phyloP scores from a whole-genome alignment of 2,888 invertebrate genomes.

The Apocheima hispidaria region DNA sequence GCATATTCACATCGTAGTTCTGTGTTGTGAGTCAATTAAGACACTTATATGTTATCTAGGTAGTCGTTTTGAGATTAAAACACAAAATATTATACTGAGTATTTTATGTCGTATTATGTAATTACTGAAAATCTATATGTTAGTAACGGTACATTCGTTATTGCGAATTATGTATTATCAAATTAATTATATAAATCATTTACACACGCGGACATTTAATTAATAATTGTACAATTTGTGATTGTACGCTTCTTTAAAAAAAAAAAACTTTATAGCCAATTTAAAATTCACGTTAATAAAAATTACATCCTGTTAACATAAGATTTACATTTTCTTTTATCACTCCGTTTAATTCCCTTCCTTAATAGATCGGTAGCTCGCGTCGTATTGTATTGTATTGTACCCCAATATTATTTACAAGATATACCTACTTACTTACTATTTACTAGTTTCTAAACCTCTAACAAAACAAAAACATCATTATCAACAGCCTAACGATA shows the following conservation, averaged over 20 bases:
- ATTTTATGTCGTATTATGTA: constrained; percentile 42
- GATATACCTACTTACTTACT: too few species aligned
- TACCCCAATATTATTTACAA: background rate
- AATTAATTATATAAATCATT: constrained; percentile 11
- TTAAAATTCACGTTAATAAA: constrained; percentile 30
- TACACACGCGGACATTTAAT: background rate
- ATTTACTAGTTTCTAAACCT: too few species aligned
- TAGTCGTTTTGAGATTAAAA: constrained; percentile 81
- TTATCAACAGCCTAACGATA: too few species aligned
- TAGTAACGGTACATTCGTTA: constrained; percentile 39
- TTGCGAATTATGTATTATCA: constrained; percentile 48
- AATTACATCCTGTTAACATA: constrained; percentile 37
- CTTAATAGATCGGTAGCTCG: background rate
- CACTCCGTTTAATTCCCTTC: background rate
- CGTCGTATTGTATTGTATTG: background rate
- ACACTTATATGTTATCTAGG: constrained; percentile 62
- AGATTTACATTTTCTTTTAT: constrained; percentile 23
- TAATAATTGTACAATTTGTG: constrained; percentile 9
- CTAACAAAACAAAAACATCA: too few species aligned
- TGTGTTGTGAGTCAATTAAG: constrained; percentile 79
- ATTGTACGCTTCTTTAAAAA: constrained; percentile 41
- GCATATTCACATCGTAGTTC: constrained; percentile 53
- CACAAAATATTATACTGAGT: constrained; percentile 50
- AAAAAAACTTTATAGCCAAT: constrained; percentile 28
- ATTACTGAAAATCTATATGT: constrained; percentile 15